Percentiles rank a stretch among this genome's conserved stretches.
Conservation (phyloP, 2,888 invertebrate genomes). For the Sphaerophoria rueppellii region DNA sequence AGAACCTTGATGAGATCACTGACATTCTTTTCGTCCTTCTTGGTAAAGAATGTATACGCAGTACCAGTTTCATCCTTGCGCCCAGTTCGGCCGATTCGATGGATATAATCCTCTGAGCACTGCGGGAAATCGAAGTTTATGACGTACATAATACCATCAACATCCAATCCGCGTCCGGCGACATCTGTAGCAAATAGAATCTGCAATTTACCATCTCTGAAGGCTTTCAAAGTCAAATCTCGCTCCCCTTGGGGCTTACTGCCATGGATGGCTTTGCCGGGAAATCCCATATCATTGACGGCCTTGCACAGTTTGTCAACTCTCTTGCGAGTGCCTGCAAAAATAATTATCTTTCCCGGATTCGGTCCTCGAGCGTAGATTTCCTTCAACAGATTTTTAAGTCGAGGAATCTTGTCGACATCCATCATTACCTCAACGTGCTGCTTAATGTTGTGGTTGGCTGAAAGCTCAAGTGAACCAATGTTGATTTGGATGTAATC, state of each 20-base stretch:
- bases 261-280: constrained; percentile 94
- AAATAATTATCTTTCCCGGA: constrained; percentile 94
- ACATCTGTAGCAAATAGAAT: constrained; percentile 98
- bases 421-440: constrained; percentile 90
- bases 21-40: constrained; percentile 92
- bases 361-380: constrained; percentile 91
- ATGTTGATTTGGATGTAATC: constrained; percentile 93
- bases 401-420: constrained; percentile 86
- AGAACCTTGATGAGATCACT: constrained; percentile 93
- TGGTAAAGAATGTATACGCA: constrained; percentile 97
- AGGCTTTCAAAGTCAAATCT: constrained; percentile 94
- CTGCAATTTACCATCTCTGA: constrained; percentile 90
- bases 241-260: constrained; percentile 97
- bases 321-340: constrained; percentile 97
- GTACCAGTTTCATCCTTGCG: constrained; percentile 93
- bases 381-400: constrained; percentile 78
- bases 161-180: constrained; percentile 96
- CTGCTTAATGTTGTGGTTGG: constrained; percentile 94
- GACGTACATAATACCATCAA: constrained; percentile 96
- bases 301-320: constrained; percentile 92
- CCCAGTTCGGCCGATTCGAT: constrained; percentile 96
- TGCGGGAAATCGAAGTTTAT: constrained; percentile 97
- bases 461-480: constrained; percentile 90
- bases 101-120: constrained; percentile 96
- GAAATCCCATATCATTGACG: constrained; percentile 91